Evolutionary conservation across 2,888 invertebrate genomes (phyloP).

Genomic region (Hypomecis atomaria): DNA sequence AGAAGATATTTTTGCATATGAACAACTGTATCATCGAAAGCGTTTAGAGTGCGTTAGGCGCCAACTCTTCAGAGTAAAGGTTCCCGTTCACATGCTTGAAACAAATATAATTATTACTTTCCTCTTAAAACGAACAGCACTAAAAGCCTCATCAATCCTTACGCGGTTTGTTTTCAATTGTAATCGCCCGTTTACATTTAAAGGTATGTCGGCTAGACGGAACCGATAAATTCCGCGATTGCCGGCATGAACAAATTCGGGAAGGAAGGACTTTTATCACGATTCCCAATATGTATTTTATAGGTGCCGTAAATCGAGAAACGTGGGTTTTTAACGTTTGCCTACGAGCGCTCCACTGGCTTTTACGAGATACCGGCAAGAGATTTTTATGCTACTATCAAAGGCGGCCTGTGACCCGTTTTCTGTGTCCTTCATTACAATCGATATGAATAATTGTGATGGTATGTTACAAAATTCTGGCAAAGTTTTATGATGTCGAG

Average conservation of each 20-base stretch:
- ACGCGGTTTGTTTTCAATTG: constrained; percentile 46
- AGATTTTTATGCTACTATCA: constrained; percentile 70
- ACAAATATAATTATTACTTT: too few species aligned
- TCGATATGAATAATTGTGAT: constrained; percentile 60
- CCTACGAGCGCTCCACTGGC: constrained; percentile 73
- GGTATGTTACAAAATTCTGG: too few species aligned
- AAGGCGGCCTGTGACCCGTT: constrained; percentile 61
- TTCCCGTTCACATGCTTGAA: too few species aligned
- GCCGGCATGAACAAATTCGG: constrained; percentile 71
- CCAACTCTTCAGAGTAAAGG: too few species aligned
- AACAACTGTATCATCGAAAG: too few species aligned
- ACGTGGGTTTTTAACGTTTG: constrained; percentile 81
- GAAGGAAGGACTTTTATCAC: constrained; percentile 76
- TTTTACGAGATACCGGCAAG: constrained; percentile 74
- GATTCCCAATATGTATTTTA: constrained; percentile 83
- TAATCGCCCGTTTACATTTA: constrained; percentile 34
- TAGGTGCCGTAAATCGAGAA: constrained; percentile 79
- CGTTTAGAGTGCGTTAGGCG: too few species aligned
- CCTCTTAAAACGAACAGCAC: too few species aligned
- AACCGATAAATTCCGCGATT: constrained; percentile 69
- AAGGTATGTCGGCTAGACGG: constrained; percentile 42
- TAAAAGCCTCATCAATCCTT: too few species aligned
- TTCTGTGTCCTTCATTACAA: constrained; percentile 57
- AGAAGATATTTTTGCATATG: too few species aligned
- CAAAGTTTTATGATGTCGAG: too few species aligned